Conservation (phyloP, 2,113 vertebrate genomes). For the Anguilla japonica region DNA sequence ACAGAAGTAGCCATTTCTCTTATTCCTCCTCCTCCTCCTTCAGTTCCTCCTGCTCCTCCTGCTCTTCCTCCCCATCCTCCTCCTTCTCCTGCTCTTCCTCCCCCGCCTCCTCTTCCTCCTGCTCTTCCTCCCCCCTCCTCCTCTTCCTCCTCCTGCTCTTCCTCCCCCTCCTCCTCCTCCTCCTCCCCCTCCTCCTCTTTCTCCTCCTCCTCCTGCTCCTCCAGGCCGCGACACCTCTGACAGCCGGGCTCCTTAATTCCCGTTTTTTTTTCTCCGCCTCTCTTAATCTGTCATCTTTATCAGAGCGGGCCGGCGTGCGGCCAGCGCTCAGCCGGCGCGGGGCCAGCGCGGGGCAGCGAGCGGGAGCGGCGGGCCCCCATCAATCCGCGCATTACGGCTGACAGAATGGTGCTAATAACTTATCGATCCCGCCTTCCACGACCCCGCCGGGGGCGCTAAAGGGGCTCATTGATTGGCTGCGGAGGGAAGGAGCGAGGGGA, state of each 20-base stretch:
- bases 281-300: constrained; percentile 99
- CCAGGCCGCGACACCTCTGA: constrained; percentile 75
- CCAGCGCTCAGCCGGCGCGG: neutral
- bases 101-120: no score
- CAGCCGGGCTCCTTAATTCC: constrained; percentile 95
- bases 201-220: neutral
- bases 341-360: constrained; percentile 60
- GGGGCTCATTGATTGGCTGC: constrained; percentile 86
- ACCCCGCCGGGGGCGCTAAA: constrained; percentile 80
- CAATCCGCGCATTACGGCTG: constrained; percentile 99
- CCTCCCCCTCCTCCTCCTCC: no score
- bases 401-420: constrained; percentile 99
- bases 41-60: no score
- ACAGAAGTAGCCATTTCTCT: neutral
- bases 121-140: no score
- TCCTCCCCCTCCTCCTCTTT: neutral
- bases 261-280: constrained; percentile 81
- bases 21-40: neutral
- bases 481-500: constrained; percentile 58
- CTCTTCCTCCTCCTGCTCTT: no score
- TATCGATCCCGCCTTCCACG: constrained; percentile 89
- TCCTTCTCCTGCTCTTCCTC: no score
- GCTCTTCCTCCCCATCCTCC: no score
- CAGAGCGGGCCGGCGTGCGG: constrained; percentile 61
- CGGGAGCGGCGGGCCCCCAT: constrained; percentile 80